Evolutionary conservation across 2,888 invertebrate genomes (phyloP).

Genomic region (Rotaria sp.): DNA sequence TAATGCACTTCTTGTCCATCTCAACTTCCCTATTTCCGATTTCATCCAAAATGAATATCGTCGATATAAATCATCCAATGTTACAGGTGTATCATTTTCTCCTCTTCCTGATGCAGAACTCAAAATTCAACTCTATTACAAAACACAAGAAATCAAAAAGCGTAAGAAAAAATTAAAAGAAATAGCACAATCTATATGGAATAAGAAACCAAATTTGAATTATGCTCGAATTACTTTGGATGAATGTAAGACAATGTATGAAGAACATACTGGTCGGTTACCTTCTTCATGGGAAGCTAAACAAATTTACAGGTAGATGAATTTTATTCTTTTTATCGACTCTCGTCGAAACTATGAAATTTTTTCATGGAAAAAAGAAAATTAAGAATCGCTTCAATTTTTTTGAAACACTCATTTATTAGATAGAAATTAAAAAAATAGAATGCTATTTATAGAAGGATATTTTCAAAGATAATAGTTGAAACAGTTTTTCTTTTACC

Average conservation of each 20-base stretch:
- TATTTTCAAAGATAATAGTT: too few relatives aligned
- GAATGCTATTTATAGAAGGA: too few relatives aligned
- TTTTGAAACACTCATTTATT: too few relatives aligned
- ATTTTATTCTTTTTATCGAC: too few relatives aligned
- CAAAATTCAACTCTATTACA: neutral
- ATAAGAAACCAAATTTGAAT: neutral
- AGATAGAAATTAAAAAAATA: too few relatives aligned
- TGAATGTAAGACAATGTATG: neutral
- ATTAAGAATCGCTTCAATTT: too few relatives aligned
- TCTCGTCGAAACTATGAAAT: too few relatives aligned
- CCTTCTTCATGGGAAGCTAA: constrained; percentile 6
- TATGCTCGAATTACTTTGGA: neutral
- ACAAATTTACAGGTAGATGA: neutral
- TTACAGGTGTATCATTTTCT: neutral
- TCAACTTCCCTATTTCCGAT: too few relatives aligned
- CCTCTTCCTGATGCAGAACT: neutral
- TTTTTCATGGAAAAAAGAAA: too few relatives aligned
- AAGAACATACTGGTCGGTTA: neutral
- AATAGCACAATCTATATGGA: neutral
- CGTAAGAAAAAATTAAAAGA: neutral
- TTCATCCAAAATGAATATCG: neutral
- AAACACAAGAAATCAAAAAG: neutral
- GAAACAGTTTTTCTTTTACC: too few relatives aligned
- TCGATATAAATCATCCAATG: neutral
- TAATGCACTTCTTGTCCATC: neutral